Percentiles rank a stretch among this genome's conserved stretches.
Evolutionary conservation across 92 coral and sea anemone genomes (phyloP).

Genomic region (Epizoanthus stellaris): DNA sequence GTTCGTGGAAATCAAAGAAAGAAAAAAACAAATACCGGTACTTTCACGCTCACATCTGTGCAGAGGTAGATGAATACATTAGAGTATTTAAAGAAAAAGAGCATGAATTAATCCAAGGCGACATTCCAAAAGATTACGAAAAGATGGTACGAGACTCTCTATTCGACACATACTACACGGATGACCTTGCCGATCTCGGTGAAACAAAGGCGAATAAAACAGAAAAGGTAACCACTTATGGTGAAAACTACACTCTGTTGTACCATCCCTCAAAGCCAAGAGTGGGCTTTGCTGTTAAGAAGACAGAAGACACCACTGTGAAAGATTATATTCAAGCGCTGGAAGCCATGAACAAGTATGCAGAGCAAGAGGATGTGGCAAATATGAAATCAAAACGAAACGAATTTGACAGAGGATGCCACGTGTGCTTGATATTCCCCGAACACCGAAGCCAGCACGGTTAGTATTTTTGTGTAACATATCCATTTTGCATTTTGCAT

Average conservation of each 20-base stretch:
- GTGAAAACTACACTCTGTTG: constrained; percentile 29
- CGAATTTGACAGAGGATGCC: no score
- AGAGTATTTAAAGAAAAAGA: constrained; percentile 24
- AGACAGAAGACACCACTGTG: constrained; percentile 14
- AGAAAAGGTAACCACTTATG: not conserved
- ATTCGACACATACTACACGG: no score
- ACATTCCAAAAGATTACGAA: no score
- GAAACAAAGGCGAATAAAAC: no score
- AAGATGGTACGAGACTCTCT: constrained; percentile 71
- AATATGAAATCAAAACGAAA: constrained; percentile 59
- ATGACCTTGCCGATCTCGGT: no score
- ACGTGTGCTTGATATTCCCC: constrained; percentile 70
- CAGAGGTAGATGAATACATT: constrained; percentile 64
- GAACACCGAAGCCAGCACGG: constrained; percentile 57
- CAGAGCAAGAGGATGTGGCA: constrained; percentile 59
- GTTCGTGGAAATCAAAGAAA: constrained; percentile 68
- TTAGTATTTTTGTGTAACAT: constrained; percentile 11
- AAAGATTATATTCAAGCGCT: constrained; percentile 49
- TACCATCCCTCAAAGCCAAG: constrained; percentile 69
- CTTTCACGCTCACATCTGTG: constrained; percentile 72
- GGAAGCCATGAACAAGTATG: constrained; percentile 64
- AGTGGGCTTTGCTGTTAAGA: constrained; percentile 71
- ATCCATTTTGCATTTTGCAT: no score
- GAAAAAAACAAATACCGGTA: not conserved
- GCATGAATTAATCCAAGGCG: no score